A percentile compares a stretch with the other conserved stretches of the same genome.
phyloP scores from a whole-genome alignment of 2,888 invertebrate species.

The Zhengitettix transpicula region DNA sequence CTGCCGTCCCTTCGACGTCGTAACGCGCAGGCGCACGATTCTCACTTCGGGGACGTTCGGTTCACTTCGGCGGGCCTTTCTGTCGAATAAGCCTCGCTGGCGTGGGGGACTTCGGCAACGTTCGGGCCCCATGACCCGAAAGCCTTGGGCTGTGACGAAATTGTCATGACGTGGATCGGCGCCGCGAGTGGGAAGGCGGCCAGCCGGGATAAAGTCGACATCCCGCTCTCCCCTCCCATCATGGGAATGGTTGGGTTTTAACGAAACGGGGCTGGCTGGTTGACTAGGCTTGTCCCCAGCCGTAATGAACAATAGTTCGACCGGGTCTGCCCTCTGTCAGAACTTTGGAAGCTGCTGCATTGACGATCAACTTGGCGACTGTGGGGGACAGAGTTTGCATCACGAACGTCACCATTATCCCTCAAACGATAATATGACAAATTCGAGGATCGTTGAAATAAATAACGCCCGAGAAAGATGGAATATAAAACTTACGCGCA shows the following conservation, averaged over 20 bases:
- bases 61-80: background rate
- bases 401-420: background rate
- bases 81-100: background rate
- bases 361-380: constrained; percentile 1
- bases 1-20: constrained; percentile 1
- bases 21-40: no score
- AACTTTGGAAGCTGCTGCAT: background rate
- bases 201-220: constrained; percentile 9
- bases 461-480: no score
- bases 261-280: constrained; percentile 10
- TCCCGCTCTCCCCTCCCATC: constrained; percentile 6
- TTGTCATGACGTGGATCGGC: constrained; percentile 14
- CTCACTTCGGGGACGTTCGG: background rate
- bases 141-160: constrained; percentile 17
- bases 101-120: constrained; percentile 10
- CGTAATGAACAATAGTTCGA: background rate
- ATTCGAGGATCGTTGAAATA: no score
- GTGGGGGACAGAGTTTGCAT: background rate
- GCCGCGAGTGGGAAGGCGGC: constrained; percentile 7
- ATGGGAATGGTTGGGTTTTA: constrained; percentile 11
- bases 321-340: constrained; percentile 2
- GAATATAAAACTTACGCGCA: no score
- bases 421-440: no score
- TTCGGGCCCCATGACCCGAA: constrained; percentile 15
- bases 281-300: constrained; percentile 5